Conservation (phyloP, 2,797 vertebrate genomes). For the Sus cebifrons region DNA sequence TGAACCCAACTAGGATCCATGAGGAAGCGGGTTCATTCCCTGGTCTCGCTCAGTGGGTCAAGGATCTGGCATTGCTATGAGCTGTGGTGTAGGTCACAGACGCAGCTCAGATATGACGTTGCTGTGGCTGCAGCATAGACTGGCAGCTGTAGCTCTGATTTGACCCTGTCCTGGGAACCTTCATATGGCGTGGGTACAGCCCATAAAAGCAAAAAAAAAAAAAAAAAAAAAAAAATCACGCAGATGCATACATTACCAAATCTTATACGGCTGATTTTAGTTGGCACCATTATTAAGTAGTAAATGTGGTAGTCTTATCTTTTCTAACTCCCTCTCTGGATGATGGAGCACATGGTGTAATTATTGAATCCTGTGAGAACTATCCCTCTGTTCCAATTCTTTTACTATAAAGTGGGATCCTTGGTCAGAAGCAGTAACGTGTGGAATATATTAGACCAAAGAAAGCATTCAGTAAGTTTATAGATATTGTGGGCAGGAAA, state of each 20-base stretch:
- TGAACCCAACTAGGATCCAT: too few species aligned
- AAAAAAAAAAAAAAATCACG: not conserved
- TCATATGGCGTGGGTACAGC: too few species aligned
- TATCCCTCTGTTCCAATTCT: not conserved
- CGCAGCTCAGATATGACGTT: too few species aligned
- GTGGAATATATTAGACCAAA: not conserved
- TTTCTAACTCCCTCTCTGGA: not conserved
- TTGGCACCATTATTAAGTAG: not conserved
- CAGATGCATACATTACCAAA: not conserved
- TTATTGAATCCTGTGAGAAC: not conserved
- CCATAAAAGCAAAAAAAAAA: too few species aligned
- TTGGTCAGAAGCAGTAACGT: not conserved
- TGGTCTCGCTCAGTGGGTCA: too few species aligned
- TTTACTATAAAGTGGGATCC: slow-evolving; percentile 15
- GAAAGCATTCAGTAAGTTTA: not conserved
- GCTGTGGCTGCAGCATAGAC: too few species aligned
- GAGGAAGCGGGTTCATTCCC: too few species aligned
- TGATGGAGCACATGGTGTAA: not conserved
- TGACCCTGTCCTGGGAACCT: too few species aligned
- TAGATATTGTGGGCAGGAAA: not conserved
- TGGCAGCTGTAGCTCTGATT: too few species aligned
- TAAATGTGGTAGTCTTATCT: not conserved
- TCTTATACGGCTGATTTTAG: not conserved
- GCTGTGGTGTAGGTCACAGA: too few species aligned
- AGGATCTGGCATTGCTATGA: too few species aligned